Evolutionary conservation across 30 jellyfish, hydroid and myxozoan species (phyloP), one percentile per base, ranked within the genome.

Genomic region (Pseudorhiza aurosa): DNA sequence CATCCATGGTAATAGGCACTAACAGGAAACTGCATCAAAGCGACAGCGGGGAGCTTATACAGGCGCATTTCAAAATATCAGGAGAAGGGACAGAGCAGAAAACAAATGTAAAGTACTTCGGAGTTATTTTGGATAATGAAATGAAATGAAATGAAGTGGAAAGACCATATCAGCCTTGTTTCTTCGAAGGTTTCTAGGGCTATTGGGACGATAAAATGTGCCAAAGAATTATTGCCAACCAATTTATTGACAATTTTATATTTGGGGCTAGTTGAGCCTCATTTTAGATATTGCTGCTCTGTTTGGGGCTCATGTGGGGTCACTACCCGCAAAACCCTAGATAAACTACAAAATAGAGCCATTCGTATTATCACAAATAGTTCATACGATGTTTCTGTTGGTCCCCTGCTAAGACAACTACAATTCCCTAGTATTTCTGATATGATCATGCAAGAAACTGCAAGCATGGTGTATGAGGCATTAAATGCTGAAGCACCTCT

Each of bases 211-310:
- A 6, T 46, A 14, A 46, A 0, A 46, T 14, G 19, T 46, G 21
- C 60, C 19, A 0, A 46, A 4, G 2, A 4, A 2, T 8, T 46
- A 4, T 14, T 40, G 15, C 53, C 53, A 40, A 40, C 14, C 53
- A 40, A 40, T 46, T 46, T 46, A 4, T 46, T 46, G 12, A 4
- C 2, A 46, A 46, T 46, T 6, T 27, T 4, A 14, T 46, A 46
- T 46, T 46, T 46, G 60, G 60, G 60, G 19, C 60, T 46, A 46
- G 60, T 46, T 14, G 60, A 46, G 60, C 60, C 60, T 6, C 60
- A 46, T n/a, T 46, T 46, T 46, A 46, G 60, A 46, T 46, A 46
- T 46, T 46, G 60, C 21, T 46, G 60, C 60, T 46, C 60, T 46
- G 60, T 46, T 27, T 14, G 60, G 21, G 60, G 60, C 60, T 46